Base-by-base conservation (phyloP, 2,797 vertebrate genomes). In the Neostethus bicornis region DNA sequence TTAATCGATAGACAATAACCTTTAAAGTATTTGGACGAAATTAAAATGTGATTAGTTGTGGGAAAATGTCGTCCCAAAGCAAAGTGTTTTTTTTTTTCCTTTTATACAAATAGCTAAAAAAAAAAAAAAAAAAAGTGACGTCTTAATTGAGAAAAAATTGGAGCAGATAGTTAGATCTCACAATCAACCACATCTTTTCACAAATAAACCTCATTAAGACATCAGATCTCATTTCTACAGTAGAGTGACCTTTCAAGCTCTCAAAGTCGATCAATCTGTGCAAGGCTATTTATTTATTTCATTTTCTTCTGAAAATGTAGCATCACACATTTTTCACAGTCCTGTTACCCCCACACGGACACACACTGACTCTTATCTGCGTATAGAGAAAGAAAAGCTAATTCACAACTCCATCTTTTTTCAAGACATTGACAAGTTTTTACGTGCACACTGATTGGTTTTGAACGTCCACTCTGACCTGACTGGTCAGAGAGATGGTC, bases 351-450 rank as follows among this genome's bases (percentile, higher is more conserved):
- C 47, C 53, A 50, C 66, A 57, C 53, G 31, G 49, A 37, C 54
- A 59, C 54, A 55, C 53, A 34, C 61, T 72, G 55, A 61, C 42
- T 29, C 51, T 68, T 56, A 62, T 77, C 63, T 43, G 57, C 10
- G 17, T 41, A 59, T 51, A 69, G 67, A 61, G 78, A 74, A n/a
- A n/a, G n/a, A 87, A 83, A 48, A 61, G 77, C 83, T 87, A 86
- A 90, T 79, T 90, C 88, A 89, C 79, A 28, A 64, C 70, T 13
- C 81, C 81, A 85, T 87, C 85, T 89, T 88, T 86, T 82, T 77
- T 85, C 67, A 74, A 87, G 74, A 81, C 79, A 84, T 67, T 87
- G 87, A 85, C 87, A 79, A 83, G 65, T 74, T 71, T 90, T 89
- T 89, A 80, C 83, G 77, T 69, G 74, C 81, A 81, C 77, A 54